Evolutionary conservation across 2,888 invertebrate species (phyloP).

Genomic region (Liopterus haemorrhoidalis): DNA sequence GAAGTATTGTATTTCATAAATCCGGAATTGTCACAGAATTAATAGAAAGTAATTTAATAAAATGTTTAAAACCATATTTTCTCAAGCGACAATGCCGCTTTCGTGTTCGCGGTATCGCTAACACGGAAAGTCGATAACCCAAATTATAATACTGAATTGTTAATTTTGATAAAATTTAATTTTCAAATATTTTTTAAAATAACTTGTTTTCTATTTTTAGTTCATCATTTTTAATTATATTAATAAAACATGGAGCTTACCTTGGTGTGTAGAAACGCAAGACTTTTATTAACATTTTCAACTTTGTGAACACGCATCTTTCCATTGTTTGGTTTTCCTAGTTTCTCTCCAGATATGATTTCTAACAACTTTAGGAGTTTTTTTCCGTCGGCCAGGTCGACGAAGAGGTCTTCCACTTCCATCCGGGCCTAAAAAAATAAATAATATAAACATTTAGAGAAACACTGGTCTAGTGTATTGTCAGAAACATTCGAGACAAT

Average conservation of each 20-base stretch:
- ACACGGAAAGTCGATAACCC: too few relatives aligned
- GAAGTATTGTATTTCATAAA: too few relatives aligned
- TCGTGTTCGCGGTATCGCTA: too few relatives aligned
- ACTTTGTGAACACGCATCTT: constrained; percentile 97
- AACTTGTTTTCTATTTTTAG: constrained; percentile 4
- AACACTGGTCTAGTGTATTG: neutral
- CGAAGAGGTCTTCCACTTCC: constrained; percentile 97
- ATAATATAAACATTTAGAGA: neutral
- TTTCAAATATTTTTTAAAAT: constrained; percentile 1
- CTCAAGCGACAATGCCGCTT: too few relatives aligned
- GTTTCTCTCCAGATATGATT: constrained; percentile 96
- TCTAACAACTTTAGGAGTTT: constrained; percentile 89
- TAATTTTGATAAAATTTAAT: neutral
- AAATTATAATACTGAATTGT: neutral
- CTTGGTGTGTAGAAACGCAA: constrained; percentile 94
- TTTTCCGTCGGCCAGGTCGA: constrained; percentile 91
- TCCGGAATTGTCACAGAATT: too few relatives aligned
- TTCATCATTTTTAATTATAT: neutral
- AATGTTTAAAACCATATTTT: too few relatives aligned
- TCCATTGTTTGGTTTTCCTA: constrained; percentile 94
- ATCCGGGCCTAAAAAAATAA: constrained; percentile 73
- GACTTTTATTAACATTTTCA: constrained; percentile 96
- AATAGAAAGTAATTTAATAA: too few relatives aligned
- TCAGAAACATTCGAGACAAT: neutral
- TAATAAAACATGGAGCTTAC: constrained; percentile 43